Base-by-base conservation (phyloP, 2,888 invertebrate species). In the Anthrax anthrax region DNA sequence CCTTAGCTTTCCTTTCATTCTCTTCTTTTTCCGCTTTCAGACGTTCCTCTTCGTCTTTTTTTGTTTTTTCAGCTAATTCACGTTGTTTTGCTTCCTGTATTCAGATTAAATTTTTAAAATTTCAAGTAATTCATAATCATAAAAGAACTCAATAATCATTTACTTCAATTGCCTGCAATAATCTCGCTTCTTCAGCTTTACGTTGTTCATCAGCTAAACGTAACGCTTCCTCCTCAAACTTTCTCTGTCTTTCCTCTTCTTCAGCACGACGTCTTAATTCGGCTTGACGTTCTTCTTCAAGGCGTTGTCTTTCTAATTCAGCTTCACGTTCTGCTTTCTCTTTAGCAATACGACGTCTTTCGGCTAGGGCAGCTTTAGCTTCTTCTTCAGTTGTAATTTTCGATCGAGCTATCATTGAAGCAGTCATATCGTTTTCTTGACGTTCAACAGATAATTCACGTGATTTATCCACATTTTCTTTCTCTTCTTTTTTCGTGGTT, bases 311-410 rank as follows among this genome's bases (percentile, higher is more conserved):
- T 69, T 91, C 91, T 43, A 83, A 70, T 65, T 92, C 90, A 2
- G 91, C 91, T 67, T 89, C 88, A 49, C 81, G 70, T 72, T 95
- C 94, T 13, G 91, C 85, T 65, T 92, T 91, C 70, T 92, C 94
- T 17, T 94, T 70, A 13, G 91, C 92, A 50, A 88, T 72, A 48
- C 90, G 75, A 54, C 94, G 72, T 51, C 89, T 75, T 71, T 94
- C 94, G 1, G 94, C 92, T 47, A 95, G 71, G 47, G 91, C 92
- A 17, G 91, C 91, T 69, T 92, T 94, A 10, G 94, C 94, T 64
- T 92, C 81, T 65, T 89, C 91, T 69, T 90, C 91, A 3, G 90
- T 90, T 12, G 84, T 87, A 55, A 90, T 88, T 55, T 80, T 72
- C 29, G 72, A 71, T 62, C 77, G 80, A 13, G 75, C 75, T 50